Base-by-base conservation (phyloP, 2,113 vertebrate species). In the Clinocottus analis region DNA sequence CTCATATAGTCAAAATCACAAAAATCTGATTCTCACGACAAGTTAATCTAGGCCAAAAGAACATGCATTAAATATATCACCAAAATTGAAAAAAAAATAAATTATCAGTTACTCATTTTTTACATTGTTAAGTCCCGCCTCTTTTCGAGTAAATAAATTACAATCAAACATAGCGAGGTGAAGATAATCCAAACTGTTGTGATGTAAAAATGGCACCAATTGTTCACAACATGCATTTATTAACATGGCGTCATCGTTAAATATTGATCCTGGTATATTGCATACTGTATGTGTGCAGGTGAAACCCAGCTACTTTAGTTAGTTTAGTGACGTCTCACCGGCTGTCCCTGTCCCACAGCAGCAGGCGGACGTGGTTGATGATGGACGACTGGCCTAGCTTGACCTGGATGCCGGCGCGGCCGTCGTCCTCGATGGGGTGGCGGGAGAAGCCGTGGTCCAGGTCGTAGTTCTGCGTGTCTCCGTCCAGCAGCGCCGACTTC, bases 381-480 rank as follows among this genome's bases (percentile, higher is more conserved):
- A 99, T 99, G 19, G 95, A 98, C 0, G 98, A 94, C 69, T 99
- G 97, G 51, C 98, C 98, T 1, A 99, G 94, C 66, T 98, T 99
- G 79, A 99, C 96, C 93, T 98, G 96, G 71, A 99, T 96, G 37
- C 97, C 98, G 0, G 97, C 96, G 3, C 97, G 95, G 56, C 97
- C 97, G 59, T 99, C 98, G 0, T 99, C 98, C 53, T 97, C 98
- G 10, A 99, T 99, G 0, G 98, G 98, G 56, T 99, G 98, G 39
- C 98, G 94, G 65, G 97, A 98, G 94, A 99, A 99, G n/a, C 98
- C 98, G 37, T 99, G 98, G 90, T 99, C 98, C 92, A 99, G 93
- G 87, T 99, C 98, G 2, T 99, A 99, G 92, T 99, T 99, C 91
- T 99, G 98, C 11, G 98, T 99, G 91, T 99, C 98, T 14, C 98